Evolutionary conservation across 2,888 invertebrate species (phyloP).

Genomic region (Stenolophus ochropezus): DNA sequence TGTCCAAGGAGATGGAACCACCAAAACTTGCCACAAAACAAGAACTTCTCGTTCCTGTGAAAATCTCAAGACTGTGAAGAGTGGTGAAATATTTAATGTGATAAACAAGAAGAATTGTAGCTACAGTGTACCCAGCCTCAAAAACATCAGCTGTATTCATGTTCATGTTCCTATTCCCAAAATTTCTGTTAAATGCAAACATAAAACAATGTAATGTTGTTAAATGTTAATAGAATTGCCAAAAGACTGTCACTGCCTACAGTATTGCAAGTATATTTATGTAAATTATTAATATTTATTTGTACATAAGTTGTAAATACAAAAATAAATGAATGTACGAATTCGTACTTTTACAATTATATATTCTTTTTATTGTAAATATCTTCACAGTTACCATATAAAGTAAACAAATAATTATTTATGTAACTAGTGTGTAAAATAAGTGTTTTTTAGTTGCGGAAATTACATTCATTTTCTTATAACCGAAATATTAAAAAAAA

Average conservation of each 20-base stretch:
- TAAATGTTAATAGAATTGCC: not conserved
- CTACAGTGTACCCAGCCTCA: constrained; percentile 6
- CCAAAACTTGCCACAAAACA: not conserved
- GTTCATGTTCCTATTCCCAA: constrained; percentile 7
- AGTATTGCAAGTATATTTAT: not conserved
- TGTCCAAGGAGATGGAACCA: constrained; percentile 7
- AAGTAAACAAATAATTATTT: too few species aligned
- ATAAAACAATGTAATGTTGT: not conserved
- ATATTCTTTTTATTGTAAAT: not conserved
- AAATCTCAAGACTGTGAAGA: not conserved
- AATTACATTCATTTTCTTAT: too few species aligned
- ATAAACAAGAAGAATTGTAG: constrained; percentile 16
- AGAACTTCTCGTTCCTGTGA: constrained; percentile 5
- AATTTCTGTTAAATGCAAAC: constrained; percentile 10
- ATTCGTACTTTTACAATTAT: not conserved
- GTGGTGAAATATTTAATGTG: not conserved
- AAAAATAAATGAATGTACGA: not conserved
- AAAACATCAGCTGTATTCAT: constrained; percentile 16
- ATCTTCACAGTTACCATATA: not conserved
- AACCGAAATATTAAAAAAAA: too few species aligned
- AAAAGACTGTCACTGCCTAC: not conserved
- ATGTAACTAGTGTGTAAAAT: too few species aligned
- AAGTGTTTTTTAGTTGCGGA: too few species aligned
- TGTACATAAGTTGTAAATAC: not conserved
- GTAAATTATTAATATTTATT: constrained; percentile 12